phyloP scores from a whole-genome alignment of 2,797 vertebrate species.

The Xenopus petersii region DNA sequence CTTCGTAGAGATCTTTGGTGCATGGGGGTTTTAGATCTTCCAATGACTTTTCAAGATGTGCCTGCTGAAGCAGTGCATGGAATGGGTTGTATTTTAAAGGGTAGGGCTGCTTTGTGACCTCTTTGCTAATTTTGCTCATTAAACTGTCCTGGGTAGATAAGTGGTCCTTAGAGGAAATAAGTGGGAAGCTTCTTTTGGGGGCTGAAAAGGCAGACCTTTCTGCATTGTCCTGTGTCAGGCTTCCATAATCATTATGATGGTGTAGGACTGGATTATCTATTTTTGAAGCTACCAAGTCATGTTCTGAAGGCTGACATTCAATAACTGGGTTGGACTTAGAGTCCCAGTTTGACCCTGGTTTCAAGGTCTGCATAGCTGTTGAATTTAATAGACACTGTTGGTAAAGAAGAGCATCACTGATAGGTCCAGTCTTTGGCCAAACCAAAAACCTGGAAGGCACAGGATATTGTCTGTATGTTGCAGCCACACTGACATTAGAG shows the following conservation, averaged over 20 bases:
- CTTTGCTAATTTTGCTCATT: conserved; percentile 80
- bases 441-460: conserved; percentile 81
- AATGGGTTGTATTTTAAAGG: conserved; percentile 81
- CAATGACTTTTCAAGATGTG: conserved; percentile 70
- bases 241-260: conserved; percentile 61
- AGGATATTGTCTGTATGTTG: conserved; percentile 92
- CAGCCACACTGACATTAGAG: conserved; percentile 92
- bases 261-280: conserved; percentile 72
- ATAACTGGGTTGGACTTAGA: conserved; percentile 69
- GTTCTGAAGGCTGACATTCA: conserved; percentile 74
- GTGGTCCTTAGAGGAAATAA: conserved; percentile 67
- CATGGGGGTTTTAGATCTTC: conserved; percentile 72
- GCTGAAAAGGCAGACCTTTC: conserved; percentile 90
- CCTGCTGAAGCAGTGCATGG: conserved; percentile 84
- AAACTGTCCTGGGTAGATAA: conserved; percentile 67
- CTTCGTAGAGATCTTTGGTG: conserved; percentile 83
- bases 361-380: conserved; percentile 83
- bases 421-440: conserved; percentile 84
- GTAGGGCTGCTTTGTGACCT: conserved; percentile 67
- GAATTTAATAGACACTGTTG: conserved; percentile 91
- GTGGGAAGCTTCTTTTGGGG: conserved; percentile 78
- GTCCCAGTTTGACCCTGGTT: conserved; percentile 82
- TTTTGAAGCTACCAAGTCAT: conserved; percentile 66
- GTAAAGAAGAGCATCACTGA: conserved; percentile 87
- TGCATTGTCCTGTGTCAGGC: conserved; percentile 62